A percentile compares a stretch with the other conserved stretches of the same genome.
These are phyloP conservation scores for Miichthys miiuy DNA, from an alignment of 2,797 vertebrate genomes.

Conservation along the genomic window DNA sequence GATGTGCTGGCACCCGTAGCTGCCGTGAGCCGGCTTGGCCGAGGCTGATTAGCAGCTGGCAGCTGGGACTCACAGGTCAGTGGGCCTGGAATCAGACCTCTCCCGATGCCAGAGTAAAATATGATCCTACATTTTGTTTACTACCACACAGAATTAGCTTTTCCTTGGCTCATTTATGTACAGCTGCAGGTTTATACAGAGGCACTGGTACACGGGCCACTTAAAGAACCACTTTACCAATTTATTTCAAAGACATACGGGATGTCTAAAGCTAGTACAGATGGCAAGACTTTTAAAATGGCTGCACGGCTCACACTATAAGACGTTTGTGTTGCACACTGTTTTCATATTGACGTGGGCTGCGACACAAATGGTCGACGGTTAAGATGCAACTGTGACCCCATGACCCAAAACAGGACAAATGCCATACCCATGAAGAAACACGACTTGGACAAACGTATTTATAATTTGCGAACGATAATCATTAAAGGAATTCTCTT, in stretches of 20 bases:
- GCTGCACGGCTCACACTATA: no score
- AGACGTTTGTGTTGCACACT: no score
- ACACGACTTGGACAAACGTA: neutral
- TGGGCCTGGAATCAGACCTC: constrained; percentile 38
- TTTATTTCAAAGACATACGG: neutral
- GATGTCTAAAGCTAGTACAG: neutral
- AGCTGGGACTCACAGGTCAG: constrained; percentile 37
- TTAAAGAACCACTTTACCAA: neutral
- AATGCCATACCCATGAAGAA: neutral
- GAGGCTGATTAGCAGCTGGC: constrained; percentile 43
- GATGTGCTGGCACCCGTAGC: constrained; percentile 20
- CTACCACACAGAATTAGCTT: constrained; percentile 1
- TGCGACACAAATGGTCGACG: no score
- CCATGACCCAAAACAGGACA: no score
- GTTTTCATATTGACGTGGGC: no score
- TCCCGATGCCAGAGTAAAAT: constrained; percentile 29
- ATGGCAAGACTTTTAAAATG: no score
- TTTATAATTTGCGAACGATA: neutral
- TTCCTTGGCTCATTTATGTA: constrained; percentile 7
- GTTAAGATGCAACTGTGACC: no score
- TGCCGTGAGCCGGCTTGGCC: constrained; percentile 26
- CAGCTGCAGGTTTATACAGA: constrained; percentile 13
- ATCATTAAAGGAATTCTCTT: neutral
- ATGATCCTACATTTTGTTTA: constrained; percentile 42
- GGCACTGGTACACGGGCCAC: neutral